Conservation (phyloP, 2,113 vertebrate species). For the Pseudopodoces humilis region DNA sequence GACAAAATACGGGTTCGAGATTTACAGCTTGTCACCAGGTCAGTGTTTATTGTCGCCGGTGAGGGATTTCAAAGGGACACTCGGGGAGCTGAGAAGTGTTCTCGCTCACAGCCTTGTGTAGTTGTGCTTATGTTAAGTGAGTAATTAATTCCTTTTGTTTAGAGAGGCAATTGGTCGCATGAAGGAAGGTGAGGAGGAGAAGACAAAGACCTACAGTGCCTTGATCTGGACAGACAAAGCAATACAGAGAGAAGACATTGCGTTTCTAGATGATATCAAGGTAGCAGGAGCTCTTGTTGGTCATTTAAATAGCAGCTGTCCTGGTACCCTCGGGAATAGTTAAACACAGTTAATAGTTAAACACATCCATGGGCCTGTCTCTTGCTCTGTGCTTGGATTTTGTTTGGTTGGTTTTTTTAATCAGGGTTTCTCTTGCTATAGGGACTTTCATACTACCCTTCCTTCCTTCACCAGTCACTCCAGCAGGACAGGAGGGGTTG, state of each 20-base stretch:
- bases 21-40: constrained; percentile 95
- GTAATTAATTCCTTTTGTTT: constrained; percentile 54
- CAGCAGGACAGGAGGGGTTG: background rate
- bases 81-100: background rate
- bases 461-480: background rate
- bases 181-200: constrained; percentile 97
- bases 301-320: background rate
- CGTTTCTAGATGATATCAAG: constrained; percentile 85
- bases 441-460: background rate
- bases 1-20: constrained; percentile 94
- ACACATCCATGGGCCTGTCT: background rate
- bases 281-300: constrained; percentile 51
- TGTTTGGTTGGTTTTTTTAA: background rate
- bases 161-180: constrained; percentile 93
- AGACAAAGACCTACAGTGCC: constrained; percentile 95
- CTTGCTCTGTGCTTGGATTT: background rate
- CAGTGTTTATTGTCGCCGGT: background rate
- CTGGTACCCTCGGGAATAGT: background rate
- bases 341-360: background rate
- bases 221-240: constrained; percentile 90
- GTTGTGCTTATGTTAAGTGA: background rate
- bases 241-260: constrained; percentile 82
- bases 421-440: background rate
- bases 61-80: background rate
- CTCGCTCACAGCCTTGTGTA: background rate